These are phyloP conservation scores for Papilio helenus DNA, from an alignment of 1,140 invertebrate genomes.

Conservation along the genomic window DNA sequence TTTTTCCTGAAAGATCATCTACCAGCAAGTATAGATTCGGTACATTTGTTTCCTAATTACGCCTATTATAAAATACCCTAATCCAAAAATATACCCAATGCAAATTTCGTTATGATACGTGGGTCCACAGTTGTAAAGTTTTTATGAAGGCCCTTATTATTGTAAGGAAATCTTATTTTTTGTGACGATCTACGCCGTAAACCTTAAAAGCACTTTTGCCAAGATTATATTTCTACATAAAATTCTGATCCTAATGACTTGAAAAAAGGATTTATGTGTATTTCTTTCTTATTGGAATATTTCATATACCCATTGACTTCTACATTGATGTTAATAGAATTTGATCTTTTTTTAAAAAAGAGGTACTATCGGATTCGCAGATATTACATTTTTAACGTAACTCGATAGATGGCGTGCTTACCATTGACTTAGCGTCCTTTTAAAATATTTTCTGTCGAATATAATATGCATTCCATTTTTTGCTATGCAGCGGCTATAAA, in stretches of 20 bases:
- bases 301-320: background rate
- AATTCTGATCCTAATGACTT: conserved; percentile 14
- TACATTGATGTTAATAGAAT: background rate
- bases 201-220: conserved; percentile 31
- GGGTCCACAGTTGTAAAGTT: conserved; percentile 32
- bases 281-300: background rate
- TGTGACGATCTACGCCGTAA: conserved; percentile 26
- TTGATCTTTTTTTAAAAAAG: background rate
- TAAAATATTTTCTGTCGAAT: no score
- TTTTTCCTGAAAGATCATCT: no score
- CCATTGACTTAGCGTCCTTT: no score
- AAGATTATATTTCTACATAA: conserved; percentile 27
- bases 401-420: no score
- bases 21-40: no score
- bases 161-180: conserved; percentile 32
- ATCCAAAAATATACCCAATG: conserved; percentile 7
- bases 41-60: background rate
- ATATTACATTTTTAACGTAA: no score
- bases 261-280: conserved; percentile 11
- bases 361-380: background rate
- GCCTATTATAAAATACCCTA: background rate
- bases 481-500: no score
- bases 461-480: no score
- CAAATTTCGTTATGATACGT: conserved; percentile 14
- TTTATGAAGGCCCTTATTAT: conserved; percentile 33